Base-by-base conservation (phyloP, 2,113 vertebrate genomes). In the Thinocorus orbignyianus region DNA sequence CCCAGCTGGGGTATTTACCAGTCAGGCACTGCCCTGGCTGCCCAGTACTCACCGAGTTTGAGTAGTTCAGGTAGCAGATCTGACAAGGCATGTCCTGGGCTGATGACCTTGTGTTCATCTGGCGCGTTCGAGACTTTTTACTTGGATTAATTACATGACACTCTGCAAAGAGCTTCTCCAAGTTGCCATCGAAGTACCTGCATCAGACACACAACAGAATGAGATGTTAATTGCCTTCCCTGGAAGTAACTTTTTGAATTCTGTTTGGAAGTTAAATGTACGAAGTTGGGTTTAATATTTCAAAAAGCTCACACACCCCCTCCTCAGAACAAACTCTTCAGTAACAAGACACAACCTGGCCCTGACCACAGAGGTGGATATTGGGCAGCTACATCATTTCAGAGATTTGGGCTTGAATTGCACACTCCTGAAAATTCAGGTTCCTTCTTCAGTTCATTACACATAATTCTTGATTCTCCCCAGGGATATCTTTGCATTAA, bases 141-240 rank as follows among this genome's bases (percentile, higher is more conserved):
- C 99, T 99, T 88, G 99, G 99, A 97, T 99, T 99, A 98, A 99
- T 99, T 96, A 99, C 99, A 48, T 99, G 99, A 98, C 99, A 99
- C 98, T 99, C 99, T 24, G 99, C 99, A 98, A 99, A 99, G 94
- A 99, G 99, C 97, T 99, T 99, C 98, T 99, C 99, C 98, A 99
- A 98, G 97, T 99, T 99, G 88, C 99, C 99, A 97, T 99, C 99
- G 44, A 99, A 99, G 98, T 99, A 99, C 98, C 99, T 99, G 98
- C 52, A 96, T 64, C 91, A 95, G 85, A 96, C 86, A 92, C 96
- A 96, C 20, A 94, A 77, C 57, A 96, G 88, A 55, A 81, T 0
- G 6, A 35, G 51, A 57, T 13, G 11, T 39, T 44, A 84, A 39
- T 26, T 39, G 26, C 14, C n/a, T 52, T 17, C 39, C 57, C 30